Base-by-base conservation (phyloP, 2,797 vertebrate genomes). In the Danionella dracula region DNA sequence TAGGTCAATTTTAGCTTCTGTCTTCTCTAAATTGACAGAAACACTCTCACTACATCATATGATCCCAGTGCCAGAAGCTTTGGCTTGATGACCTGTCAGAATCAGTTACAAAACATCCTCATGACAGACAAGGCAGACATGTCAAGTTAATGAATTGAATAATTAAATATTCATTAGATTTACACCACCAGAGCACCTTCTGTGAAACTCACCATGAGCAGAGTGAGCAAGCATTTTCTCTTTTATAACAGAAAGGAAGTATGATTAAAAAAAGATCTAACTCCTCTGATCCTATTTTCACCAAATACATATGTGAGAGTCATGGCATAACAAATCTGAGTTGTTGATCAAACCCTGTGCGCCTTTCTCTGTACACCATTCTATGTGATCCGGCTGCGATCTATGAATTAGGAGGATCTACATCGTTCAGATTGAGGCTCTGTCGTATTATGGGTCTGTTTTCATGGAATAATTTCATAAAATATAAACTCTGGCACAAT, bases 151-250 rank as follows among this genome's bases (percentile, higher is more conserved):
- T 46, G n/a, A 3, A 12, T 21, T 20, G 42, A 56, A 66, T 41
- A 55, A 56, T 56, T 66, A 56, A 20, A 56, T 29, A 17, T 55
- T 46, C 62, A 55, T 66, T 56, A 11, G 55, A 66, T 38, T 64
- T 55, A 46, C 63, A 66, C 32, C 53, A 38, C 37, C 35, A 48
- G 13, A 66, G 63, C 16, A 21, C 20, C 32, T 55, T 38, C 15
- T 7, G 31, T 45, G 16, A 66, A 66, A 56, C 42, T 49, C 53
- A 57, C 56, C 53, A 57, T 40, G 63, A 32, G 53, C 21, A 5
- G 17, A 46, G 7, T 17, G 62, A 65, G 35, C 19, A 45, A 65
- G 23, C 4, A 0, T 8, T 20, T 44, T 38, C 42, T 1, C 7
- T 49, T 57, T 19, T 16, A 15, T 48, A 38, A 38, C 16, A 29